Base-by-base conservation (phyloP, 2,797 vertebrate species). In the Semaprochilodus insignis region DNA sequence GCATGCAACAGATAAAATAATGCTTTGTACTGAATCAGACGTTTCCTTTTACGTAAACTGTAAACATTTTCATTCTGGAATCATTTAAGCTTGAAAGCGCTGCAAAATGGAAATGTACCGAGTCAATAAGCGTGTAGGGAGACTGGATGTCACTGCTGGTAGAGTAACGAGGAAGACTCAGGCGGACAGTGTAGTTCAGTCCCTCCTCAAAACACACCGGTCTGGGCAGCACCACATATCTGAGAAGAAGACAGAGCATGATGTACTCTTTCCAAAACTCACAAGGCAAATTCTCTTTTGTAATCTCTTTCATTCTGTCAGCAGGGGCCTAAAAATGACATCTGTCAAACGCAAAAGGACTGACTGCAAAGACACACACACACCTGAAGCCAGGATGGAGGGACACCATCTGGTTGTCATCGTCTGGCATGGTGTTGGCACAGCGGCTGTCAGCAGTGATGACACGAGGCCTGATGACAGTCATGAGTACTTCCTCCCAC, bases 401-500 rank as follows among this genome's bases (percentile, higher is more conserved):
- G 0, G 98, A 98, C 57, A 96, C 91, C 66, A 96, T 94, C 91
- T 99, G 97, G 90, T 97, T 96, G 90, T 99, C 97, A 3, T 99
- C 98, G 31, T 96, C 96, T 0, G 97, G 97, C 86, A 98, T 93
- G 0, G 97, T 99, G 91, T 99, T 99, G 75, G 96, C 95, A 89
- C 98, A 99, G 34, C 96, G 96, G 86, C 96, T 99, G 85, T 97
- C 96, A 0, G 96, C 89, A 81, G 88, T 92, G 91, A 99, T 98
- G 87, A 89, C 94, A 65, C 93, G 94, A 0, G 97, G 97, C 48
- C 98, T 95, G 0, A 95, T 94, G 76, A 99, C 89, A 0, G 86
- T 96, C 93, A 99, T 93, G 87, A 97, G 90, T 85, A 97, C 97
- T 90, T 98, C 97, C 89, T 99, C 98, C 98, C 98, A 99, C 87